Evolutionary conservation across 2,888 invertebrate species (phyloP), one percentile per base, ranked within the genome.

Genomic region (Coenonympha arcania): DNA sequence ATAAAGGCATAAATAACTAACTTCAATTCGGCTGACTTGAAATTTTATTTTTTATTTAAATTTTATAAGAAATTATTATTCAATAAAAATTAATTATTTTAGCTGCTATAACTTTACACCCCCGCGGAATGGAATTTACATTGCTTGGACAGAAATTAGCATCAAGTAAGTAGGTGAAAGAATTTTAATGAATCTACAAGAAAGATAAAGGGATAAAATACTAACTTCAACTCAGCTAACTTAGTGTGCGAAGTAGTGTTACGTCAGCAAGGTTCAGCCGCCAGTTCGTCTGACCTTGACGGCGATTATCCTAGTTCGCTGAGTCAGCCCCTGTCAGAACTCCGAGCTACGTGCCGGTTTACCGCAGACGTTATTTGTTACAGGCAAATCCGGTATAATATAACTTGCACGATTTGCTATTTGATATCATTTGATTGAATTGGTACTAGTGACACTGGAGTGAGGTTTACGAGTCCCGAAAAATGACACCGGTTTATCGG

Each of bases 331-430:
- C 22, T 8, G 37, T 13, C 20, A 22, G 39, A 39, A 22, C 13
- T 13, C 4, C n/a, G n/a, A n/a, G n/a, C n/a, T 39, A 39, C 24
- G 39, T 39, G 24, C 39, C 24, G 15, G 15, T 9, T 3, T 5
- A 9, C 39, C 39, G 39, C 39, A 39, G 24, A 39, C 13, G 13
- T 30, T 11, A 8, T 37, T 39, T 36, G 19, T 36, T 36, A 20
- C 20, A 11, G 36, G 36, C 1, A 22, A 39, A 24, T 15, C 13
- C 39, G 22, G 9, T 22, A 15, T 8, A 39, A 34, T 34, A 34
- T 13, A 8, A 15, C 6, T 11, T 13, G 8, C 24, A 19, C 15
- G n/a, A 19, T 36, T 11, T 34, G 18, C 5, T 6, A 34, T 18
- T 34, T 2, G 3, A 18, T 36, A 6, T 36, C 19, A n/a, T 31